phyloP scores from a whole-genome alignment of 1,140 invertebrate genomes.

The Gryon sp. region DNA sequence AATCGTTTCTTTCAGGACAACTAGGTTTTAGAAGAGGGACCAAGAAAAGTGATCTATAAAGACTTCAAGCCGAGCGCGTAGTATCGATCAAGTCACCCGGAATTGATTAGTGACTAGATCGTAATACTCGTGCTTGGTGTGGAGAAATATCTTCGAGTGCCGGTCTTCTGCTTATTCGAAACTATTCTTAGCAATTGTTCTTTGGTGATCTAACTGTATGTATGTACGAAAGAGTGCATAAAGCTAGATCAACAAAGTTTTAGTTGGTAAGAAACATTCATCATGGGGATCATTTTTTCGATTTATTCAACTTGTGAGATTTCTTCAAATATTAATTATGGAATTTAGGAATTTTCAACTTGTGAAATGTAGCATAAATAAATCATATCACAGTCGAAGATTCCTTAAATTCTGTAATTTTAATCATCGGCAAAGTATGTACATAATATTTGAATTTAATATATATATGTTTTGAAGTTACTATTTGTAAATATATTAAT shows the following conservation, averaged over 20 bases:
- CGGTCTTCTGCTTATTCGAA: too few species aligned
- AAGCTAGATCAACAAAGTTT: slow-evolving; percentile 83
- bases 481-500: background rate
- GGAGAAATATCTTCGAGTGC: slow-evolving; percentile 14
- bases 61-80: slow-evolving; percentile 63
- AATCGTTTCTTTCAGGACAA: too few species aligned
- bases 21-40: too few species aligned
- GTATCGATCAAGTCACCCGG: slow-evolving; percentile 73
- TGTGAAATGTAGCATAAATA: slow-evolving; percentile 76
- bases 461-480: too few species aligned
- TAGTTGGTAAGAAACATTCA: slow-evolving; percentile 68
- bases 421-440: slow-evolving; percentile 31
- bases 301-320: slow-evolving; percentile 1
- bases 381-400: slow-evolving; percentile 82
- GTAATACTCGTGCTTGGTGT: slow-evolving; percentile 75
- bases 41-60: background rate
- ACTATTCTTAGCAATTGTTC: slow-evolving; percentile 73
- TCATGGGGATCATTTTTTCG: slow-evolving; percentile 26
- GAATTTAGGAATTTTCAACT: slow-evolving; percentile 75
- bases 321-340: slow-evolving; percentile 1
- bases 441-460: background rate
- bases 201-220: slow-evolving; percentile 85
- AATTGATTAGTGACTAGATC: slow-evolving; percentile 79
- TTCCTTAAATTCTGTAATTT: slow-evolving; percentile 74
- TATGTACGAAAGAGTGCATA: slow-evolving; percentile 77